Evolutionary conservation across 2,797 vertebrate species (phyloP).

Genomic region (Miichthys miiuy): DNA sequence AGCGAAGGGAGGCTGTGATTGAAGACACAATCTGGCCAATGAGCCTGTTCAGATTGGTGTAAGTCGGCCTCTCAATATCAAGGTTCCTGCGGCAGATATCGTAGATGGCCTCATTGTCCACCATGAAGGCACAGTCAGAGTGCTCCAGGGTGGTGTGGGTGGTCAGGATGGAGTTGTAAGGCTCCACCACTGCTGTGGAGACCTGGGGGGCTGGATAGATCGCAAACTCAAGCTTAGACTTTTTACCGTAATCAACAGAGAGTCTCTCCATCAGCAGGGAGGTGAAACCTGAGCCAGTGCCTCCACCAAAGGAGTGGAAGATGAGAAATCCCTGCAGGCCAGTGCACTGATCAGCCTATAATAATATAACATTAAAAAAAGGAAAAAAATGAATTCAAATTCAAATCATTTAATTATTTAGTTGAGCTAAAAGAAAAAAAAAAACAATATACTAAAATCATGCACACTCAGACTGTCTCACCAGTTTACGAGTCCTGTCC

Average conservation of each 20-base stretch:
- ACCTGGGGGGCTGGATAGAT: conserved; percentile 91
- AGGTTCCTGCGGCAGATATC: conserved; percentile 93
- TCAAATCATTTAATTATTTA: neutral
- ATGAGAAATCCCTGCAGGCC: conserved; percentile 90
- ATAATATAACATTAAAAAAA: neutral
- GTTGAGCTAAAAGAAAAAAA: neutral
- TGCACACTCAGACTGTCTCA: conserved; percentile 48
- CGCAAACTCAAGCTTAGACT: conserved; percentile 92
- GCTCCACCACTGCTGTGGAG: conserved; percentile 91
- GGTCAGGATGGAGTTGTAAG: conserved; percentile 92
- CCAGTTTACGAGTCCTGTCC: conserved; percentile 85
- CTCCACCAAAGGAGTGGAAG: conserved; percentile 89
- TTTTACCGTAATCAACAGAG: conserved; percentile 93
- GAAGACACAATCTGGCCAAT: conserved; percentile 91
- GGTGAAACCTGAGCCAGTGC: conserved; percentile 92
- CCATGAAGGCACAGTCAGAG: conserved; percentile 94
- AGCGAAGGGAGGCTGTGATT: conserved; percentile 90
- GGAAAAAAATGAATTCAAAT: neutral
- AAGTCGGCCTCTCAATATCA: conserved; percentile 81
- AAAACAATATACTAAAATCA: neutral
- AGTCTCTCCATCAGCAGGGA: conserved; percentile 93
- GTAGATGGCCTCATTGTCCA: conserved; percentile 93
- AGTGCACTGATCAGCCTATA: conserved; percentile 89
- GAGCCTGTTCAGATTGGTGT: conserved; percentile 90
- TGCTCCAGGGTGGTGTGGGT: conserved; percentile 93